Base-by-base conservation (phyloP, 2,888 invertebrate genomes). In the Drosophila prolongata region DNA sequence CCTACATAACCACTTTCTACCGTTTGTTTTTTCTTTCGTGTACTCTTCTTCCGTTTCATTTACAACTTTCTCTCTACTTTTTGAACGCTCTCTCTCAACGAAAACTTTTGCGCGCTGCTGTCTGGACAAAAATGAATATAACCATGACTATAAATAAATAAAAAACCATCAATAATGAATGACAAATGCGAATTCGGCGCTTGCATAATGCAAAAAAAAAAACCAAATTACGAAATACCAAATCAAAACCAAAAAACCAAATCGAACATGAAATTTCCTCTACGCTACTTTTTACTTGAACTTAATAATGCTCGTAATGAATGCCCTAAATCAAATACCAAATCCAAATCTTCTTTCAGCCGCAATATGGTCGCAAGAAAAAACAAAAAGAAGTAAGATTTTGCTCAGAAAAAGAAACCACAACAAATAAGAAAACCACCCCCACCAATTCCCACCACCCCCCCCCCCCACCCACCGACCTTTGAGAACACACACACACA, bases 371-470 rank as follows among this genome's bases (percentile, higher is more conserved):
- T 96, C 96, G 97, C 95, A 96, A 96, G 97, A 97, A 97, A 97
- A 97, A 97, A 96, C 97, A 97, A 96, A 97, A 97, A 97, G 97
- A 97, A 97, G 97, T 97, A 97, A 97, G 97, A 96, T 94, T 94
- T 94, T 74, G 52, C 67, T 90, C 75, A 86, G 86, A 87, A 86
- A 19, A 50, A 56, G 16, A 57, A 58, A 49, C 37, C 49, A 69
- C 59, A 43, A 59, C 46, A 27, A 69, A 54, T 13, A 16, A 40
- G 19, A 16, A 53, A 70, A 57, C 14, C 49, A 49, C 53, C 58
- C 65, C 42, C 50, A 62, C 55, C 70, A 58, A 54, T 52, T 68
- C 47, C 55, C 49, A 54, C 46, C 27, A 49, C 13, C 14, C 13
- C 27, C 13, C 14, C 13, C 27, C 16, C 16, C 16, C 16, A 16